Evolutionary conservation across 2,888 invertebrate species (phyloP).

Genomic region (Leptinotarsa juncta): DNA sequence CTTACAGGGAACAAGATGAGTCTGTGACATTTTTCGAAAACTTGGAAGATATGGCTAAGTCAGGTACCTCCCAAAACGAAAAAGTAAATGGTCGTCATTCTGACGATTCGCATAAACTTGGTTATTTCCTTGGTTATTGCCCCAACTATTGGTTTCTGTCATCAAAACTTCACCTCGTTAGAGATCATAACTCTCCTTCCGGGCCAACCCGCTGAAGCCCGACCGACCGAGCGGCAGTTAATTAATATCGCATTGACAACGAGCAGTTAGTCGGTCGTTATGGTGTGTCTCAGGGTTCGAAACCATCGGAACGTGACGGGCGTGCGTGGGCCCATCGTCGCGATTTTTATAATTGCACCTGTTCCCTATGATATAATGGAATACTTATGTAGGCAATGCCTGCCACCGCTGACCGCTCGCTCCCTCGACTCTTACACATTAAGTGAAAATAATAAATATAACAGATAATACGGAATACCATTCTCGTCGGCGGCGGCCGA

Average conservation of each 20-base stretch:
- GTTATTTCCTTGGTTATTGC: too few species aligned
- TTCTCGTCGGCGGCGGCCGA: constrained; percentile 30
- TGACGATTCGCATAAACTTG: too few species aligned
- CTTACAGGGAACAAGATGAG: too few species aligned
- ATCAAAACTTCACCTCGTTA: too few species aligned
- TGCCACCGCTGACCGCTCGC: constrained; percentile 59
- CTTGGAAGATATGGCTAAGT: too few species aligned
- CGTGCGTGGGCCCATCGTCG: constrained; percentile 58
- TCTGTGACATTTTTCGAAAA: too few species aligned
- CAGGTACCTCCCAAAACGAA: too few species aligned
- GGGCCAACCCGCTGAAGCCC: not conserved
- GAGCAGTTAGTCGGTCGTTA: constrained; percentile 21
- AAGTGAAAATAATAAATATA: constrained; percentile 62
- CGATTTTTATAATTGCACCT: constrained; percentile 64
- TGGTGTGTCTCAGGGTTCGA: constrained; percentile 45
- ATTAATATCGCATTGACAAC: constrained; percentile 29
- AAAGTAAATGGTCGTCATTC: too few species aligned
- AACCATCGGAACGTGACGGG: constrained; percentile 59
- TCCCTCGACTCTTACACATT: constrained; percentile 59
- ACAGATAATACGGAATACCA: constrained; percentile 55
- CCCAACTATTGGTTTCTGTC: too few species aligned
- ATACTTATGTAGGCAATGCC: constrained; percentile 59
- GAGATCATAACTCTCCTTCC: not conserved
- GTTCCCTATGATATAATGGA: constrained; percentile 64
- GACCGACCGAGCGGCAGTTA: not conserved